Conservation (phyloP, 2,113 vertebrate species). For the Siphamia tubifer region DNA sequence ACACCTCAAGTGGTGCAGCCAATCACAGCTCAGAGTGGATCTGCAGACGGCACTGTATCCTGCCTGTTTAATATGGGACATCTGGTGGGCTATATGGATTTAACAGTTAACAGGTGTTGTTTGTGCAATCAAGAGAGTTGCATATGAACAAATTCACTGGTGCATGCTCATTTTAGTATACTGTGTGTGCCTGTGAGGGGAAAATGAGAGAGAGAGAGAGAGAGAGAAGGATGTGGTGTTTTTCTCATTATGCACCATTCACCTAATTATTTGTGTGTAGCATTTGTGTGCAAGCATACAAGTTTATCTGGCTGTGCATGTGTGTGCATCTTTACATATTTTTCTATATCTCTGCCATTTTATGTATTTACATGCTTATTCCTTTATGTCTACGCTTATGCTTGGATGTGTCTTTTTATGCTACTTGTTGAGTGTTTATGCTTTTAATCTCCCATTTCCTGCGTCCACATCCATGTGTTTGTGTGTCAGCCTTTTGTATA, state of each 20-base stretch:
- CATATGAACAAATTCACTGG: constrained; percentile 38
- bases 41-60: constrained; percentile 1
- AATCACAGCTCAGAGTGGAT: constrained; percentile 17
- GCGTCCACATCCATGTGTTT: background rate
- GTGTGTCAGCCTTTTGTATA: background rate
- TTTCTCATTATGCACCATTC: background rate
- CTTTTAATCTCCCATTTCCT: background rate
- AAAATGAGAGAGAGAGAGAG: background rate
- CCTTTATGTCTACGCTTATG: background rate
- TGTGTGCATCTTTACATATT: background rate
- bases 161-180: background rate
- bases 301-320: background rate
- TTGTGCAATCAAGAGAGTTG: constrained; percentile 43
- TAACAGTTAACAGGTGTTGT: constrained; percentile 61
- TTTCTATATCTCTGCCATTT: background rate
- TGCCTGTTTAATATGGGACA: constrained; percentile 45
- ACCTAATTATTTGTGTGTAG: background rate
- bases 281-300: background rate
- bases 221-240: background rate
- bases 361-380: background rate
- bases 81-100: constrained; percentile 51
- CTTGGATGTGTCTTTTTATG: background rate
- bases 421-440: background rate
- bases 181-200: background rate
- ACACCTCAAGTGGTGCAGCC: background rate